Conservation (phyloP, 1,140 invertebrate species). For the Sitophilus oryzae region DNA sequence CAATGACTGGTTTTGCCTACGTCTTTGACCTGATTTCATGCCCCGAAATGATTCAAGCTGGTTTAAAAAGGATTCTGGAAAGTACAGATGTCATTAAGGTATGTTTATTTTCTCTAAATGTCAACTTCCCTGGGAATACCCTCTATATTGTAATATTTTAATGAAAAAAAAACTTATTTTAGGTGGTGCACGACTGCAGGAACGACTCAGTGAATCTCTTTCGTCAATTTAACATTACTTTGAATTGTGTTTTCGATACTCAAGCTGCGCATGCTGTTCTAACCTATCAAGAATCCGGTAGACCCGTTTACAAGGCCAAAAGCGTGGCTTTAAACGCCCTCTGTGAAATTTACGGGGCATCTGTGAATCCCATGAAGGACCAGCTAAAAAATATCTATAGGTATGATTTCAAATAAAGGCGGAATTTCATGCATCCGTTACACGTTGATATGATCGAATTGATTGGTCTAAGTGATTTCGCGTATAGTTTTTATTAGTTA, state of each 20-base stretch:
- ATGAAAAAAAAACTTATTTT: conserved; percentile 34
- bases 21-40: conserved; percentile 87
- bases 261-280: conserved; percentile 90
- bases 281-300: conserved; percentile 82
- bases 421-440: too few species aligned
- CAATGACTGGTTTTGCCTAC: conserved; percentile 68
- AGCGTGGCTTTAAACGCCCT: conserved; percentile 83
- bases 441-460: too few species aligned
- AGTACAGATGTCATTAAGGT: conserved; percentile 80
- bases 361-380: conserved; percentile 82
- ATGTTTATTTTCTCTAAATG: conserved; percentile 7
- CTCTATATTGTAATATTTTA: conserved; percentile 23
- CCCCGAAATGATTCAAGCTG: conserved; percentile 73
- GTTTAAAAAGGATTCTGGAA: conserved; percentile 75
- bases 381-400: conserved; percentile 81
- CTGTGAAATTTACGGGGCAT: conserved; percentile 80
- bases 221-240: conserved; percentile 79
- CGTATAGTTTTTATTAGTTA: too few species aligned
- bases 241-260: conserved; percentile 91
- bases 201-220: conserved; percentile 87
- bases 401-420: too few species aligned
- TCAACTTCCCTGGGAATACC: not conserved
- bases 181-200: conserved; percentile 90
- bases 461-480: too few species aligned
- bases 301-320: conserved; percentile 91